Evolutionary conservation across 2,113 vertebrate genomes (phyloP), one percentile per base, ranked within the genome.

Genomic region (Clarias batrachus): DNA sequence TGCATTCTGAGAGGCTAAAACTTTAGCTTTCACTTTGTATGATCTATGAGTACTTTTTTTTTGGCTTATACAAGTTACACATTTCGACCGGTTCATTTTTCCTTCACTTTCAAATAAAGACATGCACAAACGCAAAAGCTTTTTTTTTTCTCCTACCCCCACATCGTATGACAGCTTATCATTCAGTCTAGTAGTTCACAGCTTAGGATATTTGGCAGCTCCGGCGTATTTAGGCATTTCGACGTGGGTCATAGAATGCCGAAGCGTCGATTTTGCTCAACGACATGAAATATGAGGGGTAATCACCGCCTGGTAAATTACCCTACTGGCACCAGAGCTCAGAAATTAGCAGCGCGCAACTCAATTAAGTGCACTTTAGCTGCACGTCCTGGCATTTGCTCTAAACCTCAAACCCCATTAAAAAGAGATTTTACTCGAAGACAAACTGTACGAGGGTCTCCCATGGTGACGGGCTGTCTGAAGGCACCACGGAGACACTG

Each of bases 391-490:
- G 94, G 93, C 94, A 95, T 95, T 95, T 94, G 92, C 91, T 90
- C 91, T 91, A 93, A 94, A 95, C 93, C 93, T 94, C 92, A 94
- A 95, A 94, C 93, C 93, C 92, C 87, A 95, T 95, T 95, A 94
- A 94, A 94, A 94, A 91, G 91, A 90, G 93, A 94, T 95, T 95
- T 94, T 90, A 93, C 88, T 89, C 92, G 89, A 92, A 92, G 93
- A 93, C 91, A 89, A 91, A 89, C 90, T 77, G n/a, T 90, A 91
- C 91, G 89, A 91, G 85, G 89, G 86, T 91, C 90, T 91, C 93
- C 92, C 87, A 87, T 77, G 91, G 91, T 90, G 92, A 88, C 87
- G 86, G 88, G 89, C 57, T 90, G 93, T 92, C 90, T 89, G 91
- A 91, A 93, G 88, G 87, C 90, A 90, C 90, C 88, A 90, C 87